Evolutionary conservation across 2,113 vertebrate genomes (phyloP), one percentile per base, ranked within the genome.

Genomic region (Caranx ignobilis): DNA sequence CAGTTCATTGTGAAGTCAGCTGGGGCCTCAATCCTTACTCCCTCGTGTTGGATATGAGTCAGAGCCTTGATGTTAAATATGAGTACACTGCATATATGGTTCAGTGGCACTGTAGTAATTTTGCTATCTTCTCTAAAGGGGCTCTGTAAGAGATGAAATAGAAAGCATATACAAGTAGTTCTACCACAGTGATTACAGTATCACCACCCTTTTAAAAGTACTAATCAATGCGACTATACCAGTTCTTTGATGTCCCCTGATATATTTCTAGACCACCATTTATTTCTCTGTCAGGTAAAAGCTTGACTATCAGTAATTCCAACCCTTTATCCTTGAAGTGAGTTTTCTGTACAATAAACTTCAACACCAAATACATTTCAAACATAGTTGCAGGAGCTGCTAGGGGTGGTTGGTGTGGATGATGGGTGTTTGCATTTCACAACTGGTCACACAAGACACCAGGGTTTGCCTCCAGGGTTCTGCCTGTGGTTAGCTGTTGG

Each of bases 281-380:
- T n/a, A 63, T 55, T 81, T 35, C 63, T 75, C 57, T 41, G 8
- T 0, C 37, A 8, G 6, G 81, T 15, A 57, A 43, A 41, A 68
- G 71, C 73, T 65, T 5, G 26, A 79, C 85, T 77, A 87, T 88
- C 77, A 78, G 52, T 68, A 72, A 81, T 87, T 41, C 39, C 39
- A 41, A 41, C 39, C 39, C 6, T 41, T 7, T 41, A 7, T 37
- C 35, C 35, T 41, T 10, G 39, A 41, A 41, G 11, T 41, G 6
- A 9, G 8, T 7, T 41, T 41, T 41, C 39, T 41, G 11, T 41
- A 9, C 39, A 41, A 10, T 41, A 41, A 41, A 41, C 39, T 41
- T 1, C 2, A 41, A 41, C 39, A 41, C 39, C 39, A 41, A 41
- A 8, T 41, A 41, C 8, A 10, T 41, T 41, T 41, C 11, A 41